phyloP scores from a whole-genome alignment of 2,113 vertebrate species.

The sheep (Ovis aries) region DNA sequence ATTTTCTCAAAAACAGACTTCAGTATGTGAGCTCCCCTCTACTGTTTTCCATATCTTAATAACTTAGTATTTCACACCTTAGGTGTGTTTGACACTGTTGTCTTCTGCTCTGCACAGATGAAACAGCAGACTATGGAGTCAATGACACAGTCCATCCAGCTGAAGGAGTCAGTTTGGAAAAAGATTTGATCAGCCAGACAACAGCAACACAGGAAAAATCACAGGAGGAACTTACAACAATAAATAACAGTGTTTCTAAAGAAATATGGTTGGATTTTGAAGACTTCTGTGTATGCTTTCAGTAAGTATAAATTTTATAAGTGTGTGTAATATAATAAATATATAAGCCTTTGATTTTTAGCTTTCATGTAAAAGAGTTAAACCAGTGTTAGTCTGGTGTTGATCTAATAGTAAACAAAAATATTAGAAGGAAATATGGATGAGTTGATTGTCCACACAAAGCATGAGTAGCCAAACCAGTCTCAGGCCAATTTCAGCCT shows the following conservation, averaged over 20 bases:
- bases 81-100: background rate
- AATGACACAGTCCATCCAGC: slow-evolving; percentile 1
- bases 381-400: background rate
- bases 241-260: slow-evolving; percentile 69
- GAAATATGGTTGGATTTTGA: slow-evolving; percentile 91
- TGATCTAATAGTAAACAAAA: background rate
- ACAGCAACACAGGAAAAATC: slow-evolving; percentile 51
- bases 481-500: background rate
- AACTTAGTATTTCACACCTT: background rate
- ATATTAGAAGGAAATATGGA: background rate
- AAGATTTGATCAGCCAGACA: slow-evolving; percentile 23
- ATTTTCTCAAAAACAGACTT: background rate
- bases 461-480: background rate
- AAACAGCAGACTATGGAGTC: background rate
- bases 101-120: slow-evolving; percentile 61
- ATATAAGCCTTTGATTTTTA: background rate
- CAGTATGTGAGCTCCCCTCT: background rate
- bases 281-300: slow-evolving; percentile 91
- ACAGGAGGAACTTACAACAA: slow-evolving; percentile 52
- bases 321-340: background rate
- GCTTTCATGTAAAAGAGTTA: background rate
- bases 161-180: slow-evolving; percentile 34
- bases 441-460: background rate
- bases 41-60: background rate
- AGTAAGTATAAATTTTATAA: slow-evolving; percentile 81